These are phyloP conservation scores for Diplazon laetatorius DNA, from an alignment of 2,888 invertebrate genomes.

Conservation along the genomic window DNA sequence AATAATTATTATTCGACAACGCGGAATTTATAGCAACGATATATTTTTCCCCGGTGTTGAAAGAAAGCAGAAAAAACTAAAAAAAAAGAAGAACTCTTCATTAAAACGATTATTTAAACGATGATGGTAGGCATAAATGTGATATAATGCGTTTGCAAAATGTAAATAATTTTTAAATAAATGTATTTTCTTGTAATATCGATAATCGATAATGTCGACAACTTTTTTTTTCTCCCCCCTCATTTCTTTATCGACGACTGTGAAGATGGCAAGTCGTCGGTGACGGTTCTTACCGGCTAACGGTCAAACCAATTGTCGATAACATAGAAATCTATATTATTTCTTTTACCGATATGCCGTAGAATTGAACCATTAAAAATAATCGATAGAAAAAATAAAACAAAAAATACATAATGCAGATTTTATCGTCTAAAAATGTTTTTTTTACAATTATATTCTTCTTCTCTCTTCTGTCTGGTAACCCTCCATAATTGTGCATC, in stretches of 20 bases:
- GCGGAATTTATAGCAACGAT: conserved; percentile 8
- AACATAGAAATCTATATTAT: too few species aligned
- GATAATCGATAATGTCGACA: conserved; percentile 12
- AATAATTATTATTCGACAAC: conserved; percentile 13
- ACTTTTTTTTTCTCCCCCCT: too few species aligned
- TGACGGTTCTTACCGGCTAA: too few species aligned
- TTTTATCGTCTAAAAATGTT: too few species aligned
- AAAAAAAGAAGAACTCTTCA: neutral
- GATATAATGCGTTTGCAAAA: conserved; percentile 51
- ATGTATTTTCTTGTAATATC: conserved; percentile 34
- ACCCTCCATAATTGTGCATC: conserved; percentile 48
- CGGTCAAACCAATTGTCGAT: too few species aligned
- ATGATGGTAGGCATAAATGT: conserved; percentile 50
- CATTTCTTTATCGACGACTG: conserved; percentile 12
- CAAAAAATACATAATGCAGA: too few species aligned
- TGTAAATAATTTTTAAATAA: conserved; percentile 51
- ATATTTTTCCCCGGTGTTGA: conserved; percentile 5
- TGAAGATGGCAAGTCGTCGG: neutral
- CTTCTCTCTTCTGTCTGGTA: too few species aligned
- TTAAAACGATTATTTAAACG: conserved; percentile 6
- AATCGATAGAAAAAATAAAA: too few species aligned
- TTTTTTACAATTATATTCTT: too few species aligned
- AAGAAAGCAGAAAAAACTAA: too few species aligned
- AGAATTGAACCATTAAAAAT: too few species aligned
- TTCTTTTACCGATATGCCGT: too few species aligned